These are phyloP conservation scores for Sebastes minor DNA, from an alignment of 2,797 vertebrate species.

Conservation along the genomic window DNA sequence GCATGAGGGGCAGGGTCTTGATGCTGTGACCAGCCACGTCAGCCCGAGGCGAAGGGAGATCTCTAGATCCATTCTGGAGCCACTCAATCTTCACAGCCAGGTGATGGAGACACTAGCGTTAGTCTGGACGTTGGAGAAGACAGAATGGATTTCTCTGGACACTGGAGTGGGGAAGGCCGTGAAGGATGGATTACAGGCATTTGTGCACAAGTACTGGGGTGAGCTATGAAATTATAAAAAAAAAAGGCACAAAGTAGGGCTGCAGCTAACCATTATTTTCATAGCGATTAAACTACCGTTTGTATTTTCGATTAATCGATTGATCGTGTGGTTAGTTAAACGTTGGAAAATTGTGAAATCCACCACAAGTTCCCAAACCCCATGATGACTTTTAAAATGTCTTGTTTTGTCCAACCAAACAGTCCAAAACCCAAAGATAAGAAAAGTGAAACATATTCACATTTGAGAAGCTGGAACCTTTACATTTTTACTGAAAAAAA, in stretches of 20 bases:
- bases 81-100: constrained; percentile 66
- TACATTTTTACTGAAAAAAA: no score
- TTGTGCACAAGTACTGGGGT: constrained; percentile 86
- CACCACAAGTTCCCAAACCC: background rate
- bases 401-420: background rate
- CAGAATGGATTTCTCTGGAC: constrained; percentile 69
- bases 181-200: constrained; percentile 74
- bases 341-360: background rate
- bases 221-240: constrained; percentile 39
- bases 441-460: background rate
- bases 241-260: background rate
- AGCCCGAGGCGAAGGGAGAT: constrained; percentile 75
- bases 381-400: background rate
- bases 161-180: constrained; percentile 58
- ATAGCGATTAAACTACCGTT: background rate
- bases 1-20: constrained; percentile 50
- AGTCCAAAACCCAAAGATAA: background rate
- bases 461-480: background rate
- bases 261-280: background rate
- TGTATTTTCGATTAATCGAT: background rate
- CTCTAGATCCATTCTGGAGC: constrained; percentile 70
- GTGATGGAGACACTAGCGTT: constrained; percentile 76
- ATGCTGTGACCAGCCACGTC: constrained; percentile 47
- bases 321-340: background rate
- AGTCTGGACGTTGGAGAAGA: constrained; percentile 72